A percentile compares a stretch with the other conserved stretches of the same genome.
Evolutionary conservation across 2,888 invertebrate genomes (phyloP).

Genomic region (Oscheius sp.): DNA sequence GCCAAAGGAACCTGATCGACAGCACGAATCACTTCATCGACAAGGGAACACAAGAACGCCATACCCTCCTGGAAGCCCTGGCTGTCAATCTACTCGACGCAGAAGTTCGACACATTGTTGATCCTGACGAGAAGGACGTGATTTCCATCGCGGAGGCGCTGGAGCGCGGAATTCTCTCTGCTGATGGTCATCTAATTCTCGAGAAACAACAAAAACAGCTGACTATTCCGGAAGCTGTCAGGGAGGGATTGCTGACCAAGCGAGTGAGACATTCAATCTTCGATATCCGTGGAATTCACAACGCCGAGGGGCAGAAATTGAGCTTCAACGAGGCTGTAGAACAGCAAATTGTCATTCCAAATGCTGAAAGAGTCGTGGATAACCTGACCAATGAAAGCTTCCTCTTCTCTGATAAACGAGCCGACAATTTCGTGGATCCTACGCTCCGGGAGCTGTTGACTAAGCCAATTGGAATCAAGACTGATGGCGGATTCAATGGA

Average conservation of each 20-base stretch:
- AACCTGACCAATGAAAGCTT: slow-evolving; percentile 59
- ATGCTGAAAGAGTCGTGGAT: slow-evolving; percentile 74
- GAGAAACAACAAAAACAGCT: slow-evolving; percentile 58
- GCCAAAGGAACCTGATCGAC: slow-evolving; percentile 84
- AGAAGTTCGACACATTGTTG: slow-evolving; percentile 86
- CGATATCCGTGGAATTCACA: slow-evolving; percentile 88
- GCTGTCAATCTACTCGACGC: slow-evolving; percentile 88
- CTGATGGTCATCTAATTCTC: slow-evolving; percentile 80
- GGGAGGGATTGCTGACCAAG: slow-evolving; percentile 87
- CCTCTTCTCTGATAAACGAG: slow-evolving; percentile 71
- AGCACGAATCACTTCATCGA: slow-evolving; percentile 84
- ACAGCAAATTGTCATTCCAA: slow-evolving; percentile 83
- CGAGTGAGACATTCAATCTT: slow-evolving; percentile 89
- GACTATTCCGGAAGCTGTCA: slow-evolving; percentile 86
- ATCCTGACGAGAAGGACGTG: slow-evolving; percentile 84
- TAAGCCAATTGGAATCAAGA: slow-evolving; percentile 83
- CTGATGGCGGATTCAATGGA: slow-evolving; percentile 82
- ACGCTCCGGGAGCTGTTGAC: slow-evolving; percentile 82
- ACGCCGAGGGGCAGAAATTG: slow-evolving; percentile 84
- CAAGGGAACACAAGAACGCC: slow-evolving; percentile 81
- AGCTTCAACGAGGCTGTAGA: slow-evolving; percentile 86
- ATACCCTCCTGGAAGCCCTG: slow-evolving; percentile 87
- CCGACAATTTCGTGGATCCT: slow-evolving; percentile 74
- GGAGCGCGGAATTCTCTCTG: slow-evolving; percentile 83
- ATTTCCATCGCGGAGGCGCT: slow-evolving; percentile 88